Conservation (phyloP, 1,140 invertebrate species). For the Chrysopa pallens region DNA sequence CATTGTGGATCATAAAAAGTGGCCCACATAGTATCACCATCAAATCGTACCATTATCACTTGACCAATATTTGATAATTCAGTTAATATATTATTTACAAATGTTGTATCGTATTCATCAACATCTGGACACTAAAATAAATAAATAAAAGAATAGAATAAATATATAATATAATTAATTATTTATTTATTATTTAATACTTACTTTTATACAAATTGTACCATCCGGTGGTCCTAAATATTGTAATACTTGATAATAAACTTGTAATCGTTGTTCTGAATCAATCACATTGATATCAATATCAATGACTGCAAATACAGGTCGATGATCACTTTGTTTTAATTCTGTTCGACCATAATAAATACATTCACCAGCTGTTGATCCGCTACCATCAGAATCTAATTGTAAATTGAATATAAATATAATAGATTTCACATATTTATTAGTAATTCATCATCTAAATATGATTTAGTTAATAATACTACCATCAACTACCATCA, state of each 20-base stretch:
- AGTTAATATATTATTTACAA: conserved; percentile 51
- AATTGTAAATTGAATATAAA: background rate
- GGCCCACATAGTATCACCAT: conserved; percentile 74
- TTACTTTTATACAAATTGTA: conserved; percentile 67
- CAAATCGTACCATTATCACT: conserved; percentile 77
- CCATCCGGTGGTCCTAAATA: conserved; percentile 87
- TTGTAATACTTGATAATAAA: conserved; percentile 71
- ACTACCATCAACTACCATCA: too few relatives aligned
- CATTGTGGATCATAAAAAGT: conserved; percentile 74
- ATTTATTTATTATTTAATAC: conserved; percentile 6
- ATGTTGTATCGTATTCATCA: conserved; percentile 41
- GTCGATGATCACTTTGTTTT: conserved; percentile 95
- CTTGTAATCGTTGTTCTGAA: conserved; percentile 44
- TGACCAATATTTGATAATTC: conserved; percentile 63
- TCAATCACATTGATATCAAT: conserved; percentile 69
- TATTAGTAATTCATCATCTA: too few relatives aligned
- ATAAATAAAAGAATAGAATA: conserved; percentile 1
- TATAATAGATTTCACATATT: background rate
- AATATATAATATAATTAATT: background rate
- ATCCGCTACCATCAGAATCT: conserved; percentile 51
- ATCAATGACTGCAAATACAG: conserved; percentile 80
- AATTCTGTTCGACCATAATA: conserved; percentile 86
- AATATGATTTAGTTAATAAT: too few relatives aligned
- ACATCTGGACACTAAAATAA: conserved; percentile 21
- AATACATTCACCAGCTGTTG: conserved; percentile 30